Conservation (phyloP, 1,140 invertebrate species). For the Chlorops oryzae region DNA sequence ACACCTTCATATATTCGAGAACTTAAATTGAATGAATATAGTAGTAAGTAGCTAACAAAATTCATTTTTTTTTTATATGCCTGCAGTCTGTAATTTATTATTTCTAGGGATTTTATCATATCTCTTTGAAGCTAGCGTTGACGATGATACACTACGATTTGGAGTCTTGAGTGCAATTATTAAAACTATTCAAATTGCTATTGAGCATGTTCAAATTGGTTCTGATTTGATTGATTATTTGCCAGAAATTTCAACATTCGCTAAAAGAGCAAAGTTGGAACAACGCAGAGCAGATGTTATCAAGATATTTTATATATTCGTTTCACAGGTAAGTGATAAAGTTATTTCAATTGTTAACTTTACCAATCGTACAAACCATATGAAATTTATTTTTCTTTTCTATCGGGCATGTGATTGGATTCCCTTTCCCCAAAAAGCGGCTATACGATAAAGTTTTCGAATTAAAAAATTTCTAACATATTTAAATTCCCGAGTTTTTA, state of each 20-base stretch:
- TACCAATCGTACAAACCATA: too few relatives aligned
- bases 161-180: slow-evolving; percentile 7
- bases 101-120: slow-evolving; percentile 13
- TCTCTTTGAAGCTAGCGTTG: slow-evolving; percentile 13
- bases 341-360: not conserved
- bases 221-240: slow-evolving; percentile 15
- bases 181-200: slow-evolving; percentile 14
- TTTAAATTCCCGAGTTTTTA: too few relatives aligned
- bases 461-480: too few relatives aligned
- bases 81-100: not conserved
- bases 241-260: slow-evolving; percentile 13
- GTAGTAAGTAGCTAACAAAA: slow-evolving; percentile 17
- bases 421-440: too few relatives aligned
- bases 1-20: slow-evolving; percentile 5
- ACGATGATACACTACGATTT: slow-evolving; percentile 9
- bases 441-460: too few relatives aligned
- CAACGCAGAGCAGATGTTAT: slow-evolving; percentile 12
- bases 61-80: too few relatives aligned
- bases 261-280: slow-evolving; percentile 10
- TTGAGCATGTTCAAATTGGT: slow-evolving; percentile 12
- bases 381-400: too few relatives aligned
- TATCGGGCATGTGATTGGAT: too few relatives aligned
- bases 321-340: slow-evolving; percentile 10
- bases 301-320: slow-evolving; percentile 14
- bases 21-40: slow-evolving; percentile 14